Evolutionary conservation across 2,888 invertebrate genomes (phyloP), one percentile per base, ranked within the genome.

Genomic region (Panopea generosa): DNA sequence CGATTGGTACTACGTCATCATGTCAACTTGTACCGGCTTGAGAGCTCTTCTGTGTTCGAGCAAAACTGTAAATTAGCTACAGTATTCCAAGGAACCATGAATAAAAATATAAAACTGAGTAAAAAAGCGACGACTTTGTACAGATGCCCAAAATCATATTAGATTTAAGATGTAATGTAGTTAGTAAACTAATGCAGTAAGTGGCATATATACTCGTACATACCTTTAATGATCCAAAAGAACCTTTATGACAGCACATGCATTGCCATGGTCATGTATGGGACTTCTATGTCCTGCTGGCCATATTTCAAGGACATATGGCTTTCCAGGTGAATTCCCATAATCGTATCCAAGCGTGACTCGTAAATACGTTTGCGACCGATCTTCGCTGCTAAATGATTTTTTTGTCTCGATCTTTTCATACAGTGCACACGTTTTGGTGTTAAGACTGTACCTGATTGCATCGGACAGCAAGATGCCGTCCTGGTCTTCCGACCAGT

Each of bases 231-330:
- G n/a, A 18, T 55, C 56, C 24, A 43, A 55, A 14, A 65, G 29
- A 24, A 65, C 53, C 43, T 55, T 65, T 16, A 65, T 55, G 0
- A 55, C 55, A n/a, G 65, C 55, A 27, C 53, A 40, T 24, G 65
- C 43, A 53, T 65, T 65, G 1, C 65, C 65, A 65, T 55, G 55
- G 45, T 65, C 53, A 55, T 65, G 65, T 16, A 65, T 65, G 14
- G 62, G 62, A 33, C 62, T 62, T 29, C 33, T 22, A 24, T 62
- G 50, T 1, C 24, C 24, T 18, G 49, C 18, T 2, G 62, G 62
- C 62, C 62, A 62, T 16, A 62, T 62, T 38, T 62, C 62, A 11
- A 62, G 38, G 26, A 65, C 65, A 20, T 65, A 65, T 0, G 65
- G 65, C 16, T 55, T 50, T 2, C 50, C 50, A 11, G 50, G 50